Evolutionary conservation across 2,113 vertebrate genomes (phyloP), one percentile per base, ranked within the genome.

Genomic region (Syrmaticus mikado): DNA sequence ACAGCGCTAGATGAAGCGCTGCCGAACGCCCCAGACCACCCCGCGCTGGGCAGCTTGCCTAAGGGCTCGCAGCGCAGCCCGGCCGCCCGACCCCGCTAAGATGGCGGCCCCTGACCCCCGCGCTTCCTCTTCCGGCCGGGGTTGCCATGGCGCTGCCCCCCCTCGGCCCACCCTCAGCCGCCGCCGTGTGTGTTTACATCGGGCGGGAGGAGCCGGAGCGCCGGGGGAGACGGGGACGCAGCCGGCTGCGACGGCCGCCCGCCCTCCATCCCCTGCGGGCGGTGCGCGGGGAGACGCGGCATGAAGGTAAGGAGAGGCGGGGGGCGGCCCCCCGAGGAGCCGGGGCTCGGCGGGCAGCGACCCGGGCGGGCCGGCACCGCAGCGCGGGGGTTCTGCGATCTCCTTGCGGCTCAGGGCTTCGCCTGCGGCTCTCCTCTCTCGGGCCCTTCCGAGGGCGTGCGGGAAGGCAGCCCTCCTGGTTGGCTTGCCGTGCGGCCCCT

Each of bases 41-140:
- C 32, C 57, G 11, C n/a, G 20, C 32, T 2, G 57, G 19, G n/a
- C 20, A 34, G 11, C 20, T 58, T 34, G 7, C 57, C 28, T 30
- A 32, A 32, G 8, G 17, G 32, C 55, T 10, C 9, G 10, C 30
- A 19, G 18, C 19, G 25, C 52, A 28, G 27, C 52, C 20, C 4
- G 13, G 15, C 22, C 5, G 6, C 60, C 24, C 36, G 25, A 64
- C 32, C 64, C 82, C 43, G 2, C 14, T 61, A 95, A 95, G 13
- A 95, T 95, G 95, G 92, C 92, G 53, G 48, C 24, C 24, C 36
- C 61, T 82, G 85, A 62, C 73, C 79, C 82, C 53, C 27, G 30
- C 89, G 90, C 67, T 95, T 97, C 90, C 93, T 95, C 76, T 95
- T 96, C 94, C 93, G 93, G 95, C 87, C 80, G 80, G 83, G 70